Evolutionary conservation across 2,113 vertebrate species (phyloP).

Genomic region (Eptesicus fuscus): DNA sequence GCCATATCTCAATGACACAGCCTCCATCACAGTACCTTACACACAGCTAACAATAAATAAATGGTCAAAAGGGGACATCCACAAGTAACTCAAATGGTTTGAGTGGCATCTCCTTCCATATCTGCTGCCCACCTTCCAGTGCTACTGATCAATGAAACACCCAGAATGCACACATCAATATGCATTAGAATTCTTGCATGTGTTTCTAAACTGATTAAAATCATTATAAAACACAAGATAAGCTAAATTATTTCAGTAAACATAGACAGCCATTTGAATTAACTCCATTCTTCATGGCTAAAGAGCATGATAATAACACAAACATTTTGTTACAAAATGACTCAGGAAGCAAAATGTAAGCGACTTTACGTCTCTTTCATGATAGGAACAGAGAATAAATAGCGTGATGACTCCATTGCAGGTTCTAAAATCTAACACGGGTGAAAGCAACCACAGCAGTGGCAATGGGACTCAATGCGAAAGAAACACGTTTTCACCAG

Average conservation of each 20-base stretch:
- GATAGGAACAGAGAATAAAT: slow-evolving; percentile 27
- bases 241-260: neutral
- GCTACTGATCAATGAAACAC: neutral
- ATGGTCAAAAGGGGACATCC: neutral
- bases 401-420: slow-evolving; percentile 1
- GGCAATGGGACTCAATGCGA: slow-evolving; percentile 46
- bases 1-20: neutral
- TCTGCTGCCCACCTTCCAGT: neutral
- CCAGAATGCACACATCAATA: rapidly evolving
- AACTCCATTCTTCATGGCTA: neutral
- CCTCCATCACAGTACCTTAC: neutral
- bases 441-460: slow-evolving; percentile 38
- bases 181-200: neutral
- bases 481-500: slow-evolving; percentile 70
- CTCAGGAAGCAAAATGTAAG: neutral
- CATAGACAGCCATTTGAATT: neutral
- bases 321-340: neutral
- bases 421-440: slow-evolving; percentile 56
- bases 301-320: neutral
- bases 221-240: neutral
- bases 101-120: neutral
- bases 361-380: neutral
- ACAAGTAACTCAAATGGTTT: neutral
- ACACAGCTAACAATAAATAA: neutral
- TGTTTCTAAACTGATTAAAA: slow-evolving; percentile 15